Evolutionary conservation across 2,113 vertebrate species (phyloP), one percentile per base, ranked within the genome.

Genomic region (Phyllopteryx taeniolatus): DNA sequence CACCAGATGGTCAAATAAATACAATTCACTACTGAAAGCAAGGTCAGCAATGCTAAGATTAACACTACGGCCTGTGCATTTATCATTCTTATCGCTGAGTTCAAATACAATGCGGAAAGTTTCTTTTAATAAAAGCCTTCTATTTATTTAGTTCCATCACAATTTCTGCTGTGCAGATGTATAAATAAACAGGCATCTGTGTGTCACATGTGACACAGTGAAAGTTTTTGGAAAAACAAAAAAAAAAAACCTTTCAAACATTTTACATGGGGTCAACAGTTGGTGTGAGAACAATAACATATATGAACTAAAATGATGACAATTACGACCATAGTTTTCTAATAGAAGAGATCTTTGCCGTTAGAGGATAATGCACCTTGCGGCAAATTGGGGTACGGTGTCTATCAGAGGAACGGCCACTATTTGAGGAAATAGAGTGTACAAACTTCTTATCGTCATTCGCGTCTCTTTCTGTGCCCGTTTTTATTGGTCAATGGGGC

Each of bases 161-260:
- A 79, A 72, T 78, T 81, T 75, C 66, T 76, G 79, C 75, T 84
- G 74, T 72, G 72, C 81, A 74, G 57, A 71, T 77, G 78, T 80
- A 71, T 49, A 73, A 84, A 59, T 75, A 5, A 86, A 75, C 22
- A 71, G 39, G 57, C 89, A 89, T 87, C 81, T 89, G 89, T 49
- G 51, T 68, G 39, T 85, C 90, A 90, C 70, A 86, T 91, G 84
- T 64, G 67, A 49, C 51, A 10, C 71, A 59, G 33, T 77, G 75
- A 81, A 67, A 75, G 13, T 22, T 64, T 54, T 59, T 31, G 17
- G 22, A 53, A 75, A 67, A 31, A 61, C 51, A 31, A 47, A 31
- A 61, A 57, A 31, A 47, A 75, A 67, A 43, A 61, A 51, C 59
- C 71, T 72, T 61, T 62, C 17, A n/a, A 73, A 77, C 69, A 73